Base-by-base conservation (phyloP, 1,140 invertebrate species). In the Acyrthosiphon pisum region DNA sequence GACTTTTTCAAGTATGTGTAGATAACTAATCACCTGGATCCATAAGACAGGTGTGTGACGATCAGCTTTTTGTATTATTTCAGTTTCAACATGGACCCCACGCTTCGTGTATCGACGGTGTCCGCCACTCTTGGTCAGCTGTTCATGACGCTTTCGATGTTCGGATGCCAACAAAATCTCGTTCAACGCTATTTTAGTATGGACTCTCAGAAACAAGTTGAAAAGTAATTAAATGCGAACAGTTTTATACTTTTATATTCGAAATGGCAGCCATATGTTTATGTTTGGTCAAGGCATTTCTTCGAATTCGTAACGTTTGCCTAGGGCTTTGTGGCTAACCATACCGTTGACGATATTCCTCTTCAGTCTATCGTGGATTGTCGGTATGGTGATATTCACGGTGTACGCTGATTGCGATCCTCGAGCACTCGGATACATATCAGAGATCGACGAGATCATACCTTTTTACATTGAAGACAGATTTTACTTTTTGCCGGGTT, bases 391-490 rank as follows among this genome's bases (percentile, higher is more conserved):
- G 0, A 96, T 99, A 48, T 99, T 97, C 94, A 97, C 98, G 0
- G 96, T 97, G 26, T 99, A 99, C 95, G 96, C 96, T n/a, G 96
- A 96, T 94, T 99, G 98, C 94, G 98, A 99, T 95, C 98, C 98
- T 0, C 95, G 97, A n/a, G 95, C 96, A 88, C 95, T 97, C 4
- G 97, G 97, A 46, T 97, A 96, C 93, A 97, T 98, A 22, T 96
- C 96, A 2, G 98, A 98, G 94, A 96, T 96, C 86, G 97, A 98
- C 95, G 97, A 98, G 95, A 97, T 98, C 60, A 95, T 98, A 26
- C 97, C 98, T 1, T 98, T 98, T 94, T 99, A 98, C 95, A 97
- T 99, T 1, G 97, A 98, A 95, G 98, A 99, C 94, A 97, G 97
- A 94, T 97, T 99, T 94, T 96, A 96, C 0, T 97, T 97, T 94